These are phyloP conservation scores for Eulimnadia texana DNA, from an alignment of 1,140 invertebrate species.

Conservation along the genomic window DNA sequence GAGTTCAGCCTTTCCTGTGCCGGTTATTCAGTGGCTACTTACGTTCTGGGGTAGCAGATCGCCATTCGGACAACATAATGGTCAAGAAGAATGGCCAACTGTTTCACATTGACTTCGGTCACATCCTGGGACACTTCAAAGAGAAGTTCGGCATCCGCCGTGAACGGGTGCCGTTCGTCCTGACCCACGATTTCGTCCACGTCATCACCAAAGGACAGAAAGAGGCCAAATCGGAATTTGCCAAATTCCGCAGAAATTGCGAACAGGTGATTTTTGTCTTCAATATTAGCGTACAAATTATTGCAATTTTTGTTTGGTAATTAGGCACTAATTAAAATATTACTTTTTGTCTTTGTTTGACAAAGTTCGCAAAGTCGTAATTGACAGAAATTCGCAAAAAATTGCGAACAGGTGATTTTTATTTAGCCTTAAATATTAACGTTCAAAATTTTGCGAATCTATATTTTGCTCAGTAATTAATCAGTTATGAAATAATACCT, in stretches of 20 bases:
- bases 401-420: no score
- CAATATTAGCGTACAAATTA: conserved; percentile 25
- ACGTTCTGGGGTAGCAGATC: conserved; percentile 96
- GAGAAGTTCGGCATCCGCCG: conserved; percentile 58
- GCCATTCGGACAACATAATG: conserved; percentile 99
- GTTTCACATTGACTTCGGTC: conserved; percentile 99
- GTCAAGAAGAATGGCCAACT: conserved; percentile 97
- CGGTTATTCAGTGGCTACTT: conserved; percentile 96
- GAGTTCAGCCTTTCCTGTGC: conserved; percentile 78
- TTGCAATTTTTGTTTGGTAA: no score
- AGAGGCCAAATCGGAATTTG: conserved; percentile 12
- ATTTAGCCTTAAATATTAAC: no score
- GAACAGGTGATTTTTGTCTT: conserved; percentile 29
- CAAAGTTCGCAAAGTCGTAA: no score
- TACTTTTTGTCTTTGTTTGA: no score
- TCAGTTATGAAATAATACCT: neutral
- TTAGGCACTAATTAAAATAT: no score
- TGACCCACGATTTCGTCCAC: conserved; percentile 97
- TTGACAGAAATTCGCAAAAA: no score
- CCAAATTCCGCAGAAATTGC: conserved; percentile 24
- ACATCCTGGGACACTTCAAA: conserved; percentile 95
- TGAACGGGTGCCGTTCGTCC: conserved; percentile 91
- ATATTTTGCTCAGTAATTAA: no score
- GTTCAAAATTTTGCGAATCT: no score
- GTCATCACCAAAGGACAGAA: conserved; percentile 96